Evolutionary conservation across 2,888 invertebrate genomes (phyloP).

Genomic region (Anarsia innoxiella): DNA sequence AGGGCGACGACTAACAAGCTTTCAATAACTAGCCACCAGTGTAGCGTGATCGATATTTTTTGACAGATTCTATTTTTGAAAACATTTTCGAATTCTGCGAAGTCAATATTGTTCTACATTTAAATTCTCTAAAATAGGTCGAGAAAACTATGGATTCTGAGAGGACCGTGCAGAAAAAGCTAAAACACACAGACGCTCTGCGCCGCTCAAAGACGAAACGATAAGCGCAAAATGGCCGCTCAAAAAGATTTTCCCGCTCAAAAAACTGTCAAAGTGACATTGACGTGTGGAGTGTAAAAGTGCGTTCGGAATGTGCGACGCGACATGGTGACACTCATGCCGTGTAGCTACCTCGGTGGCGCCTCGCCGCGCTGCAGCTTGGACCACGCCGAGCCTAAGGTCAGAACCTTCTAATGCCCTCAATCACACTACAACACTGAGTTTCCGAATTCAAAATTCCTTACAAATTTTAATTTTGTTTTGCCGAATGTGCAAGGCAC

Average conservation of each 20-base stretch:
- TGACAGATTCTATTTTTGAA: conserved; percentile 31
- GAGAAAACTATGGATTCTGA: conserved; percentile 39
- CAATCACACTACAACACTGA: conserved; percentile 1
- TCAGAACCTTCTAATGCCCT: conserved; percentile 33
- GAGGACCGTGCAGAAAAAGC: conserved; percentile 27
- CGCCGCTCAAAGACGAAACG: conserved; percentile 40
- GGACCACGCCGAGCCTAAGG: conserved; percentile 70
- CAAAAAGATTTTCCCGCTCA: conserved; percentile 50
- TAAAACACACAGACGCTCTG: conserved; percentile 30
- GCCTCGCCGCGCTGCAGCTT: conserved; percentile 70
- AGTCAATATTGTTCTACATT: not conserved
- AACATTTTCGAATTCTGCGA: conserved; percentile 1
- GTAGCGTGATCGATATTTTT: conserved; percentile 52
- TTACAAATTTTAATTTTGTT: not conserved
- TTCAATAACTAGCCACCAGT: conserved; percentile 64
- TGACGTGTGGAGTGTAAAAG: conserved; percentile 42
- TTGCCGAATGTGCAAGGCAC: too few species aligned
- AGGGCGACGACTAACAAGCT: conserved; percentile 62
- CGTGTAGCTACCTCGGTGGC: conserved; percentile 78
- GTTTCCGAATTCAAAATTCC: not conserved
- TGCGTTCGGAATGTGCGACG: conserved; percentile 39
- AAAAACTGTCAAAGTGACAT: conserved; percentile 63
- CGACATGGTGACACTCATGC: conserved; percentile 80
- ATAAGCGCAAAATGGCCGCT: conserved; percentile 51
- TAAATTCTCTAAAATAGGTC: conserved; percentile 15